phyloP scores from a whole-genome alignment of 92 coral and sea anemone species.

The Epizoanthus stellaris region DNA sequence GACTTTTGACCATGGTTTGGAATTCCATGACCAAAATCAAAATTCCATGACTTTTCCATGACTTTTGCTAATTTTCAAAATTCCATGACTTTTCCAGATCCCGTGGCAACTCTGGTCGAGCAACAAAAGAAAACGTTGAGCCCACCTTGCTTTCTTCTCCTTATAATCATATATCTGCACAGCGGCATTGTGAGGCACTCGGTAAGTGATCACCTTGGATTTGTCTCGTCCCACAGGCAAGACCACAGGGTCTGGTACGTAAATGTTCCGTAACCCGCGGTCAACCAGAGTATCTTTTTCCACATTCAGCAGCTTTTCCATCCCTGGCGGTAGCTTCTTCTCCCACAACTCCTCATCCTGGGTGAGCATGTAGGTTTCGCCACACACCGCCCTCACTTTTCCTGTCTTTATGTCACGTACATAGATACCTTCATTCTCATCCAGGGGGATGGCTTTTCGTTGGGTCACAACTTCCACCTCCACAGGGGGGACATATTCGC shows the following conservation, averaged over 20 bases:
- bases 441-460: conserved; percentile 96
- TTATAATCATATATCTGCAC: conserved; percentile 98
- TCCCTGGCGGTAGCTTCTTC: conserved; percentile 92
- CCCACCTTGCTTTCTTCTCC: conserved; percentile 96
- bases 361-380: conserved; percentile 97
- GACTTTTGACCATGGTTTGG: no score
- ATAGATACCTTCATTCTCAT: conserved; percentile 98
- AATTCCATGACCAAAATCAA: no score
- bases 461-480: conserved; percentile 91
- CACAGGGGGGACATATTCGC: conserved; percentile 97
- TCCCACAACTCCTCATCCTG: conserved; percentile 99
- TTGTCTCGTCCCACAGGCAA: conserved; percentile 71
- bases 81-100: no score
- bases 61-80: no score
- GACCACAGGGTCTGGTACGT: not conserved
- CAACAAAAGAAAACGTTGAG: no score
- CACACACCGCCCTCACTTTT: conserved; percentile 97
- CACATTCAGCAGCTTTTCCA: conserved; percentile 83
- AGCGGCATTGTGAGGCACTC: conserved; percentile 98
- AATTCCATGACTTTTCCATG: no score
- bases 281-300: conserved; percentile 99
- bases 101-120: no score
- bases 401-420: conserved; percentile 98
- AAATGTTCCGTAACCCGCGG: conserved; percentile 76
- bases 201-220: conserved; percentile 87